phyloP scores from a whole-genome alignment of 2,888 invertebrate species.

The Rhorus exstirpatorius region DNA sequence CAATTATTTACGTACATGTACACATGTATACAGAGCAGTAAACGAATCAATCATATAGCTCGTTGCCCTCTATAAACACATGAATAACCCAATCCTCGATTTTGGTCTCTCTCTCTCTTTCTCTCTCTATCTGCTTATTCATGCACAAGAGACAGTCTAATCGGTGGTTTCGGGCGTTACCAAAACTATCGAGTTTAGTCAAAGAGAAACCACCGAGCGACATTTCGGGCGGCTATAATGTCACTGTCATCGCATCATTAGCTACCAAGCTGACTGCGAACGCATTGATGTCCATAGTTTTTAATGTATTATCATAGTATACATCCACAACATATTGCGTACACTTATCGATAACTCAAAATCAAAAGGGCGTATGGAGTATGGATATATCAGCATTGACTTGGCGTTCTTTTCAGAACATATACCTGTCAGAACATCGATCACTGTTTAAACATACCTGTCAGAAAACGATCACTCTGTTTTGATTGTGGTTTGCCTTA shows the following conservation, averaged over 20 bases:
- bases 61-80: slow-evolving; percentile 43
- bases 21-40: neutral
- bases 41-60: slow-evolving; percentile 54
- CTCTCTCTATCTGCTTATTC: slow-evolving; percentile 2
- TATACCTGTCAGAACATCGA: no score
- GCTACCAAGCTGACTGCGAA: neutral
- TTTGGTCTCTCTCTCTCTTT: neutral
- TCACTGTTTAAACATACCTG: no score
- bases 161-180: neutral
- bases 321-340: neutral
- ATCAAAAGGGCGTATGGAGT: neutral
- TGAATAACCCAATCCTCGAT: slow-evolving; percentile 12
- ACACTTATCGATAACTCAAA: neutral
- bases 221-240: neutral
- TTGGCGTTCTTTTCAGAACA: no score
- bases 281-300: neutral
- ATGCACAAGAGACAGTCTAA: slow-evolving; percentile 17
- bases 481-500: no score
- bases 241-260: slow-evolving; percentile 5
- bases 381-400: no score
- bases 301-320: neutral
- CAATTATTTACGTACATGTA: slow-evolving; percentile 1
- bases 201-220: slow-evolving; percentile 5
- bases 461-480: no score
- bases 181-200: slow-evolving; percentile 14